Evolutionary conservation across 2,113 vertebrate genomes (phyloP).

Genomic region (Neotragus pygmaeus): DNA sequence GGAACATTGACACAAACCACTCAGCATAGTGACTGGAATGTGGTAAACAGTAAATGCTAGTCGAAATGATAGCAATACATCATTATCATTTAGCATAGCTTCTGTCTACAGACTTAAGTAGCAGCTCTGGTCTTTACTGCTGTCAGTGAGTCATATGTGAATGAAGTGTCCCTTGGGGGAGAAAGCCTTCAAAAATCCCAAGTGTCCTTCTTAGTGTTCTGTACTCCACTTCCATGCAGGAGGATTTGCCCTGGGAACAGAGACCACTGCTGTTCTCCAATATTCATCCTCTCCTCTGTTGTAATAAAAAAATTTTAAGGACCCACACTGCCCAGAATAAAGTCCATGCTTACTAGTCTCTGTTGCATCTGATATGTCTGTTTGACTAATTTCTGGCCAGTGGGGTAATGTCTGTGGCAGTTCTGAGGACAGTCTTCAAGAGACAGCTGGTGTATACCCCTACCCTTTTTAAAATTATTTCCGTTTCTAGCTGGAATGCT

Average conservation of each 20-base stretch:
- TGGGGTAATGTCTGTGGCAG: not conserved
- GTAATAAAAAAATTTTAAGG: not conserved
- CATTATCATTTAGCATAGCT: not conserved
- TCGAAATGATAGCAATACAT: not conserved
- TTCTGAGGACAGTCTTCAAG: not conserved
- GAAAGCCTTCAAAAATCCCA: not conserved
- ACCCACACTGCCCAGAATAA: not conserved
- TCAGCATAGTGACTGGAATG: not conserved
- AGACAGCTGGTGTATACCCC: not conserved
- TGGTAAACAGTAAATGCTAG: not conserved
- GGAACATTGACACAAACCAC: not conserved
- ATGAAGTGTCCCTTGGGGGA: not conserved
- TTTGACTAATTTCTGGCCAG: not conserved
- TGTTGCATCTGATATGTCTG: not conserved
- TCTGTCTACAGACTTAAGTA: not conserved
- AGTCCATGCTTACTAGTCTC: not conserved
- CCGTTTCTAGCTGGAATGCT: not conserved
- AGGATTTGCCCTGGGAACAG: not conserved
- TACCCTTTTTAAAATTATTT: not conserved
- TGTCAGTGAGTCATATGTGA: not conserved
- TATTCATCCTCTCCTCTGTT: not conserved
- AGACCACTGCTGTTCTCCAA: not conserved
- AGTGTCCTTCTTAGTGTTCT: not conserved
- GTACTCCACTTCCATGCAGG: not conserved
- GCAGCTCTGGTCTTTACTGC: not conserved